Percentiles rank a stretch among this genome's conserved stretches.
Conservation (phyloP, 2,113 vertebrate species). For the Epinephelus moara region DNA sequence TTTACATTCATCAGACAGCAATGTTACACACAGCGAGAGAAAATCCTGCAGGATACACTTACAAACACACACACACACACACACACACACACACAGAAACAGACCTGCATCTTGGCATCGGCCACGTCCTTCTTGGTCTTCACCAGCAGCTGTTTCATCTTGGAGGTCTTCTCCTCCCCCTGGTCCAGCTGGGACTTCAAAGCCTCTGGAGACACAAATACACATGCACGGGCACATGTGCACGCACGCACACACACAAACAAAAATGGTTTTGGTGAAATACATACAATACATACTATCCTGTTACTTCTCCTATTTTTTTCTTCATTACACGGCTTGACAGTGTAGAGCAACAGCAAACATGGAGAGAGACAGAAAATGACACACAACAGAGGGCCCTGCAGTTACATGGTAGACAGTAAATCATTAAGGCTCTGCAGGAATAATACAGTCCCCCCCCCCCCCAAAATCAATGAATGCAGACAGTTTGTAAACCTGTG, state of each 20-base stretch:
- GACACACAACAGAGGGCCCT: neutral
- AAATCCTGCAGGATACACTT: neutral
- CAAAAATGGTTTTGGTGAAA: neutral
- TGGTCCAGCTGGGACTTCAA: constrained; percentile 90
- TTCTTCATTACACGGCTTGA: constrained; percentile 1
- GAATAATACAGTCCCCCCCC: constrained; percentile 16
- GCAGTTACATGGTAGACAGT: neutral
- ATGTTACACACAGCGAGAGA: constrained; percentile 17
- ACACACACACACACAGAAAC: constrained; percentile 56
- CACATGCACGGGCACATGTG: constrained; percentile 7
- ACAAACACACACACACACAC: neutral
- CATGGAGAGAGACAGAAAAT: neutral
- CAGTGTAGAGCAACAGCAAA: constrained; percentile 3
- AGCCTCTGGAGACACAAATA: constrained; percentile 81
- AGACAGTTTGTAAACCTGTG: neutral
- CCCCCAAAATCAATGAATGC: neutral
- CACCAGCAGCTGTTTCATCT: constrained; percentile 95
- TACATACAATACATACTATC: neutral
- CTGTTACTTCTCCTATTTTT: neutral
- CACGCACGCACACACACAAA: neutral
- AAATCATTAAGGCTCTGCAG: constrained; percentile 14
- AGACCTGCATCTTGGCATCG: constrained; percentile 92
- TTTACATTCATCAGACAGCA: constrained; percentile 59
- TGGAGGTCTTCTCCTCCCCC: constrained; percentile 90
- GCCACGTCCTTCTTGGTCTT: constrained; percentile 96